Base-by-base conservation (phyloP, 2,797 vertebrate genomes). In the Petrocephalus schoutedeni region DNA sequence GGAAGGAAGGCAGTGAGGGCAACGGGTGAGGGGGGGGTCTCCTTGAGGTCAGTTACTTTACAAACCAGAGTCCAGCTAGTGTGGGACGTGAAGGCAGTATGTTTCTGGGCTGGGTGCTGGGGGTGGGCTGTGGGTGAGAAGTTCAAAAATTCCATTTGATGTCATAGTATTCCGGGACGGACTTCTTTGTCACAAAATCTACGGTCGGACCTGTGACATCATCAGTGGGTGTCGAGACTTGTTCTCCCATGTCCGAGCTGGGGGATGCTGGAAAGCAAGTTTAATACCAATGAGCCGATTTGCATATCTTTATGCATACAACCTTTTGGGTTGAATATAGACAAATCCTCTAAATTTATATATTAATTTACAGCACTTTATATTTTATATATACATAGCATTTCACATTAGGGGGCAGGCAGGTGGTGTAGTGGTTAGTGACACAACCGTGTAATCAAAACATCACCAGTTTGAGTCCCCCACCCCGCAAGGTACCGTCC, bases 121-220 rank as follows among this genome's bases (percentile, higher is more conserved):
- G 32, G 28, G 57, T 10, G 0, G 28, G 85, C 21, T 23, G 6
- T 23, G 23, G 59, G 61, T 28, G 16, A 45, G 64, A 23, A 58
- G n/a, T 16, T 86, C 51, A 86, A 59, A 86, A 89, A 84, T 89
- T 89, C 88, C 86, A 87, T 32, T 89, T 87, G 74, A 84, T 87
- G 16, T 87, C 86, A 59, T 58, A 84, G 88, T 87, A 89, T 59
- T 53, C 45, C 4, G 28, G 87, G n/a, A 77, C 36, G 23, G 74
- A 74, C 58, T 87, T 83, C 19, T 87, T 86, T 4, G 87, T 88
- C 56, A 59, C 61, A 0, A 32, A 41, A 10, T 45, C 82, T 14
- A 7, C 19, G 49, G 28, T 56, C 28, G 9, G 28, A 0, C 64
- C 82, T n/a, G 53, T 61, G n/a, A 16, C 36, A 5, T 85, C 82